Evolutionary conservation across 2,888 invertebrate species (phyloP), one percentile per base, ranked within the genome.

Genomic region (Boloria euphrosyne): DNA sequence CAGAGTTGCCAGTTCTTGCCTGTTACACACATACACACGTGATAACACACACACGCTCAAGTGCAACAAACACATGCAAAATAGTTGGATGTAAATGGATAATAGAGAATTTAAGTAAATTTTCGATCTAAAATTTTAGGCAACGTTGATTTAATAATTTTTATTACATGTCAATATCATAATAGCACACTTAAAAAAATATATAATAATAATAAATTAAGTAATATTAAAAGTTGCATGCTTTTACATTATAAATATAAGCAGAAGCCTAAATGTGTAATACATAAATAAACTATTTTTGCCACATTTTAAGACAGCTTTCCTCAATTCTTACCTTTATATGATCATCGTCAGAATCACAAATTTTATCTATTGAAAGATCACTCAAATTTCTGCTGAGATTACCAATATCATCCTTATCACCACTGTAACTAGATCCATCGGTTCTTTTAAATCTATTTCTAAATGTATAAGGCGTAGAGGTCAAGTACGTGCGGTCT

Each of bases 1-100:
- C 94, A 96, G 93, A 93, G 93, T 94, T 94, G 94, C 95, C 95
- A 96, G 94, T 93, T 95, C 95, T 94, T 95, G 81, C 92, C 93
- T 93, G 92, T 59, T 81, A 89, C 81, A 84, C 76, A 77, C 73
- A 84, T 77, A 77, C 73, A 73, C 81, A 78, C 92, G 95, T 95
- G 93, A 84, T 92, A 87, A 82, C 85, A 88, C 85, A 88, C 86
- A 82, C 85, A 86, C 81, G 86, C 80, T 83, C 81, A 80, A 75
- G 79, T 77, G 76, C 81, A 69, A 64, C 47, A 66, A 59, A 69
- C 65, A 74, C 70, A 74, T 77, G 68, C 71, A 62, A 43, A 63
- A 55, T 38, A 54, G 14, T 47, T 22, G 13, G 16, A 60, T 52
- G 38, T n/a, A 61, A 47, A 64, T 60, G 16, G 17, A 17, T 16